These are phyloP conservation scores for Eupeodes luniger DNA, from an alignment of 2,888 invertebrate species.

Conservation along the genomic window DNA sequence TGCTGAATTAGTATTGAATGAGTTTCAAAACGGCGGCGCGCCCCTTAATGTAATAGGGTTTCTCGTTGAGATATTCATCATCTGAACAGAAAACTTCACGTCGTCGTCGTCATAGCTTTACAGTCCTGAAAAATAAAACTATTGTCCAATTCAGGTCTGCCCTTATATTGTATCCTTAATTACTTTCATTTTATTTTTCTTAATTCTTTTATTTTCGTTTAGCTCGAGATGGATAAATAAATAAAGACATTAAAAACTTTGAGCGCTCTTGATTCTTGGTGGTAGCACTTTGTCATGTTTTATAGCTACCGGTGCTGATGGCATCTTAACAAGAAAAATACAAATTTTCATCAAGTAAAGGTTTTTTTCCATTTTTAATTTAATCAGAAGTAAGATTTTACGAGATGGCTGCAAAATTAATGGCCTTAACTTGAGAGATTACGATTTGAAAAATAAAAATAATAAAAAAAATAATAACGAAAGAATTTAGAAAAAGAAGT, in stretches of 20 bases:
- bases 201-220: slow-evolving; percentile 7
- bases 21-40: too few relatives aligned
- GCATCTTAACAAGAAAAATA: slow-evolving; percentile 37
- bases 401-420: slow-evolving; percentile 71
- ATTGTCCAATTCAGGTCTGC: slow-evolving; percentile 47
- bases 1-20: too few relatives aligned
- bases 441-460: slow-evolving; percentile 61
- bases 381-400: slow-evolving; percentile 74
- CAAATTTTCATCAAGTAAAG: slow-evolving; percentile 12
- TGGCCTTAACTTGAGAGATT: slow-evolving; percentile 72
- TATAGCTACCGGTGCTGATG: slow-evolving; percentile 66
- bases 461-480: slow-evolving; percentile 34
- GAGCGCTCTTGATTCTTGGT: slow-evolving; percentile 56
- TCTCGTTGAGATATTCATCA: neutral
- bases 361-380: slow-evolving; percentile 60
- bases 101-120: neutral
- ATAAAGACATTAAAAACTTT: slow-evolving; percentile 56
- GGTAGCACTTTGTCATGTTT: slow-evolving; percentile 74
- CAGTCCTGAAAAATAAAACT: neutral
- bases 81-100: slow-evolving; percentile 8
- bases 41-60: too few relatives aligned
- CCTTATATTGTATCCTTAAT: slow-evolving; percentile 68
- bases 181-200: slow-evolving; percentile 66
- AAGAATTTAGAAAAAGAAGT: slow-evolving; percentile 17
- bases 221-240: slow-evolving; percentile 63